Evolutionary conservation across 2,113 vertebrate genomes (phyloP).

Genomic region (Cololabis saira): DNA sequence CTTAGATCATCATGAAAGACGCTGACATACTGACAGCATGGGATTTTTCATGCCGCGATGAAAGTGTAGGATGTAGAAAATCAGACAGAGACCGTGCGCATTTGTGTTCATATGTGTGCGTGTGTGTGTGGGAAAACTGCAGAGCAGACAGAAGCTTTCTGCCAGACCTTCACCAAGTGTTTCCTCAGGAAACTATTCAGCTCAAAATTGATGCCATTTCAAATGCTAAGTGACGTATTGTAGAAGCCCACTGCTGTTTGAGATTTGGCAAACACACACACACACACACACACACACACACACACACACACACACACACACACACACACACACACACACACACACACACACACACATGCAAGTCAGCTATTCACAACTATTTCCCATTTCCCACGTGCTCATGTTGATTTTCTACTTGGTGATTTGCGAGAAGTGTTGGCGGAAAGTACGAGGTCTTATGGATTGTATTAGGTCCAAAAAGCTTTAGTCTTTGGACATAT

Average conservation of each 20-base stretch:
- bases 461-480: constrained; percentile 38
- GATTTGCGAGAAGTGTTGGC: constrained; percentile 8
- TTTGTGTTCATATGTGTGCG: neutral
- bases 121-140: constrained; percentile 37
- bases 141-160: constrained; percentile 31
- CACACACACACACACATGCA: constrained; percentile 1
- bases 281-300: neutral
- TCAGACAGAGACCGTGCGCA: neutral
- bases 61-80: neutral
- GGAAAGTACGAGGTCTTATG: constrained; percentile 33
- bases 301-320: neutral
- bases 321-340: constrained; percentile 14
- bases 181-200: constrained; percentile 73
- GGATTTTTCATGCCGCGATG: neutral
- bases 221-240: constrained; percentile 60
- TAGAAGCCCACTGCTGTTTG: constrained; percentile 48
- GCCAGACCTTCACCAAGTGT: constrained; percentile 60
- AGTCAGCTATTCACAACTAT: constrained; percentile 1
- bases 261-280: constrained; percentile 26
- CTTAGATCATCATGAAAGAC: neutral
- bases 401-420: too few species aligned
- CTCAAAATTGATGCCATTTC: constrained; percentile 64
- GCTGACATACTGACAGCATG: neutral
- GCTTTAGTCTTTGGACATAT: constrained; percentile 24
- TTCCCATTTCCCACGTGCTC: neutral